Evolutionary conservation across 2,797 vertebrate species (phyloP), one percentile per base, ranked within the genome.

Genomic region (Betta splendens): DNA sequence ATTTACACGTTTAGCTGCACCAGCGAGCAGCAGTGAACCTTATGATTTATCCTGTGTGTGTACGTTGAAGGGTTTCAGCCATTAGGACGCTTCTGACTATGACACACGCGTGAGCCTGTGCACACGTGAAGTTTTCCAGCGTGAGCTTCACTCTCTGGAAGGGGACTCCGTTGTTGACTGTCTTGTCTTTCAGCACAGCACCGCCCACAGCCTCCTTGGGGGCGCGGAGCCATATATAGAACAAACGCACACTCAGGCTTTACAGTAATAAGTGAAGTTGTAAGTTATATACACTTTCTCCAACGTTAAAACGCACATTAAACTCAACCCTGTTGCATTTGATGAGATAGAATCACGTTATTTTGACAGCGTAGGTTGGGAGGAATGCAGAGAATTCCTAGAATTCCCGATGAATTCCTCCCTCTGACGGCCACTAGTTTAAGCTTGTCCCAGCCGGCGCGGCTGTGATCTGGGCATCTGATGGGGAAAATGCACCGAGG

Each of bases 371-470:
- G 75, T 57, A 82, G 72, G 73, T 61, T 51, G 33, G 29, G 22
- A 71, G 75, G 90, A 87, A 91, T 90, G 80, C 71, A 65, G 28
- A 75, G 80, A 86, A 91, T 89, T 87, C 84, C 75, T 75, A 66
- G 80, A 25, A 88, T 86, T 87, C 85, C 81, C 74, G 64, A 67
- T 33, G 56, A 79, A 88, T 87, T 85, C 84, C 78, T 81, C 74
- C 68, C 70, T 69, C 32, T 76, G 65, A 26, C 67, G 72, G 83
- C 89, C 84, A 84, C 88, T 87, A 89, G 91, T 87, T 85, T 70
- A 61, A 87, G 86, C 89, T 79, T 90, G 89, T 68, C 88, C 75
- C 70, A 83, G 75, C 52, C 60, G 4, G 73, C 31, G 3, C 52
- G 72, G 73, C 63, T 10, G 29, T 75, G 71, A 84, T 83, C 62